These are phyloP conservation scores for Drosophila kanapiae DNA, from an alignment of 1,140 invertebrate genomes.

Conservation along the genomic window DNA sequence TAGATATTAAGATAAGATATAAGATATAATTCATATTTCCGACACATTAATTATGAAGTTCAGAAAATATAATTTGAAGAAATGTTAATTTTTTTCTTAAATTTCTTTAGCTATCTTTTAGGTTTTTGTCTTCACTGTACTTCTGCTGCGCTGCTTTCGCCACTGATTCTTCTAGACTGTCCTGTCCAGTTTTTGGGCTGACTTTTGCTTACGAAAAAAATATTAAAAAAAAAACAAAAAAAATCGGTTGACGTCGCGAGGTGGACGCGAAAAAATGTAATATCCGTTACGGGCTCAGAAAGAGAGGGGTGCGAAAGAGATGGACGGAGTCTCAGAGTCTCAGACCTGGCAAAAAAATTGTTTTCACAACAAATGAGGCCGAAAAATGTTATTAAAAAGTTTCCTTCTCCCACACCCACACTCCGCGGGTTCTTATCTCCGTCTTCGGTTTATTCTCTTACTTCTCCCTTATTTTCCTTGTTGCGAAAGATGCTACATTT, in stretches of 20 bases:
- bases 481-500: constrained; percentile 67
- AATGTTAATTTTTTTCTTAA: background rate
- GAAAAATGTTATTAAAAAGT: constrained; percentile 84
- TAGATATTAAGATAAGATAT: no score
- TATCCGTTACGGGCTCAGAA: constrained; percentile 68
- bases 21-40: no score
- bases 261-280: constrained; percentile 80
- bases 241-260: constrained; percentile 61
- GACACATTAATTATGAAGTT: no score
- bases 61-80: no score
- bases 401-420: constrained; percentile 59
- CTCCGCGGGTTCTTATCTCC: constrained; percentile 21
- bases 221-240: constrained; percentile 6
- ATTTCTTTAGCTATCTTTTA: no score
- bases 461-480: constrained; percentile 29
- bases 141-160: constrained; percentile 35
- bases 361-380: constrained; percentile 83
- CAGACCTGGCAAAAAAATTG: constrained; percentile 69
- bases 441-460: constrained; percentile 36
- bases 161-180: constrained; percentile 18
- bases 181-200: constrained; percentile 38
- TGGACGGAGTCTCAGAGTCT: constrained; percentile 17
- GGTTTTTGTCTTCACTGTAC: background rate
- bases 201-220: constrained; percentile 50
- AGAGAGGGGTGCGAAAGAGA: constrained; percentile 14